These are phyloP conservation scores for Muricea muricata DNA, from an alignment of 92 coral and sea anemone genomes.

Conservation along the genomic window DNA sequence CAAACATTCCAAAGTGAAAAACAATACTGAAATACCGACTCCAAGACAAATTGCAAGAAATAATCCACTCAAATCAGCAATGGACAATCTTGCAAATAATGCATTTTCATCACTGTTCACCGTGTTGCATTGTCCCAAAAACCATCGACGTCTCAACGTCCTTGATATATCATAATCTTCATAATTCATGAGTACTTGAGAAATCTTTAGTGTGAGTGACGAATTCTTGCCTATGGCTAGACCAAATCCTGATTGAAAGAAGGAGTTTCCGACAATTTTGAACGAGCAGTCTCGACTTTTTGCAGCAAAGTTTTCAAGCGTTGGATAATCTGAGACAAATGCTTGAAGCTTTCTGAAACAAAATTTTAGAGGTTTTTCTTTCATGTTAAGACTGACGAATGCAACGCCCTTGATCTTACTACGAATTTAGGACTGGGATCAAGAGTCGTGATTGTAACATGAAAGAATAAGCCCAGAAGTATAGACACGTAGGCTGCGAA, in stretches of 20 bases:
- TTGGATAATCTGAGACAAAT: conserved; percentile 69
- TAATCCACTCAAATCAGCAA: conserved; percentile 68
- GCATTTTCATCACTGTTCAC: background rate
- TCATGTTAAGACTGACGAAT: background rate
- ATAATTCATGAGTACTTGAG: conserved; percentile 54
- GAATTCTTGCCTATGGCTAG: conserved; percentile 68
- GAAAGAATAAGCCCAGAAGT: no score
- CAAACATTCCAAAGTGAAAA: conserved; percentile 43
- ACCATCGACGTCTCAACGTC: conserved; percentile 57
- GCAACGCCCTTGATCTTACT: no score
- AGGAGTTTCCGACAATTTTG: conserved; percentile 65
- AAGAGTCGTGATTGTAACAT: no score
- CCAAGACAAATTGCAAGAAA: conserved; percentile 53
- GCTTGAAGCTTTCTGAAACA: conserved; percentile 61
- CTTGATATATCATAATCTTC: conserved; percentile 53
- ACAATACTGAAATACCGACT: conserved; percentile 39
- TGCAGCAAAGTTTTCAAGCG: conserved; percentile 58
- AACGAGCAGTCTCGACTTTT: conserved; percentile 56
- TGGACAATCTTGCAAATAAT: conserved; percentile 52
- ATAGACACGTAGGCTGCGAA: no score
- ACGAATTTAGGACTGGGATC: no score
- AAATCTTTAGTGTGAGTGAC: conserved; percentile 51
- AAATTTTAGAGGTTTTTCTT: background rate
- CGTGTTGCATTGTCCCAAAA: conserved; percentile 52
- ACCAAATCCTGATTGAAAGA: conserved; percentile 75